Base-by-base conservation (phyloP, 2,113 vertebrate species). In the Poeciliopsis occidentalis region DNA sequence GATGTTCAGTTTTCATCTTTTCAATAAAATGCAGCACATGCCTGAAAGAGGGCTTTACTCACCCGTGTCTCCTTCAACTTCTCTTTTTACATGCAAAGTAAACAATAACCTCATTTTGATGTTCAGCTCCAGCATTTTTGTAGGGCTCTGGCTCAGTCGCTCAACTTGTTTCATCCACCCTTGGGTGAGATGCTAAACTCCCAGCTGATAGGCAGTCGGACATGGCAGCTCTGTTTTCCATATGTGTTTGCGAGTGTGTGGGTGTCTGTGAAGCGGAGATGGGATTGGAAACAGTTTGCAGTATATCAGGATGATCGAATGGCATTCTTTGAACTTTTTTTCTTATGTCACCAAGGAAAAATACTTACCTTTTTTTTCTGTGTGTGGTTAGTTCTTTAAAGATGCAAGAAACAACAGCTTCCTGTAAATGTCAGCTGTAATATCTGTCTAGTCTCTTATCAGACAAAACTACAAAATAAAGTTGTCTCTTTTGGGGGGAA, bases 251-350 rank as follows among this genome's bases (percentile, higher is more conserved):
- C 19, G 10, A 60, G 63, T 57, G 60, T 15, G 47, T 24, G 29
- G 22, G 22, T 19, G 44, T 47, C 5, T 69, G 17, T 51, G 24
- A 54, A 60, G 63, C 67, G 37, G 67, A 64, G 34, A 32, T 30
- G 60, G 51, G 31, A 30, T 62, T 75, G 41, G 47, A 73, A 39
- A 67, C 13, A 12, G 17, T 30, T 67, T 66, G 30, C 12, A 0
- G 67, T 64, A 3, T 61, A 3, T 34, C 10, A 12, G 37, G n/a
- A 29, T 65, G 64, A 41, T 69, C 61, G 22, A 54, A 69, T 61
- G 67, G 27, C 31, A 67, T 34, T 74, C 78, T 84, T 83, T 85
- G 76, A 85, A 71, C 80, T 66, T 78, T 75, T 63, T 30, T 73
- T 57, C 47, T 54, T 19, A 54, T 54, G 7, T 54, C 47, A 26